These are phyloP conservation scores for Todiramphus chloris DNA, from an alignment of 2,113 vertebrate species.

Conservation along the genomic window DNA sequence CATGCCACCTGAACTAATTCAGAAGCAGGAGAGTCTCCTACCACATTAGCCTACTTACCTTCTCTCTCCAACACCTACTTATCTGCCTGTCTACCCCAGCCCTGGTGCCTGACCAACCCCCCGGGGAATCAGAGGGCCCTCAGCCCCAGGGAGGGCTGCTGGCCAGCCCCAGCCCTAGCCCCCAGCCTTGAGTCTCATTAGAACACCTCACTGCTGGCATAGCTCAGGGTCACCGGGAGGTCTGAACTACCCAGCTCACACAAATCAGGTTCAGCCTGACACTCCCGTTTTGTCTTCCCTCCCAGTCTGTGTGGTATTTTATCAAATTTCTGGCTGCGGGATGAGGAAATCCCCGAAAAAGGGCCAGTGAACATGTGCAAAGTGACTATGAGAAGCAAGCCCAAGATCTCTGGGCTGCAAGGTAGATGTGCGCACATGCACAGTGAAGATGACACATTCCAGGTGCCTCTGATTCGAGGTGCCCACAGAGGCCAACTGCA, in stretches of 20 bases:
- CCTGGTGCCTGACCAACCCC: rapidly evolving
- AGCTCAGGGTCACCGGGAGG: not conserved
- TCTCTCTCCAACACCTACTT: not conserved
- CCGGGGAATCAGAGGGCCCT: not conserved
- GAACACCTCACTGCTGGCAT: not conserved
- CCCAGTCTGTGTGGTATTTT: not conserved
- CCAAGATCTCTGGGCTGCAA: not conserved
- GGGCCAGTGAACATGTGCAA: not conserved
- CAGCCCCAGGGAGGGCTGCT: too few relatives aligned
- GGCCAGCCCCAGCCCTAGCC: not conserved
- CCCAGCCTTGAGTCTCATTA: not conserved
- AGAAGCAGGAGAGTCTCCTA: not conserved
- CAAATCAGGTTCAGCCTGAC: not conserved
- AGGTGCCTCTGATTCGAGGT: not conserved
- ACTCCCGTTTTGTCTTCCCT: not conserved
- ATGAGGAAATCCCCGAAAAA: not conserved
- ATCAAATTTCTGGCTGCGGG: not conserved
- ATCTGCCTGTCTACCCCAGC: not conserved
- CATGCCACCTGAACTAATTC: constrained; percentile 18
- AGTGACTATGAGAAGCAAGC: not conserved
- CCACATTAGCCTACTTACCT: not conserved
- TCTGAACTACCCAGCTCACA: not conserved
- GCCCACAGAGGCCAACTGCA: not conserved
- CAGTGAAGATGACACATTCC: not conserved
- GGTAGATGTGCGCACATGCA: not conserved